phyloP scores from a whole-genome alignment of 1,140 invertebrate genomes.

The Tyrophagus putrescentiae region DNA sequence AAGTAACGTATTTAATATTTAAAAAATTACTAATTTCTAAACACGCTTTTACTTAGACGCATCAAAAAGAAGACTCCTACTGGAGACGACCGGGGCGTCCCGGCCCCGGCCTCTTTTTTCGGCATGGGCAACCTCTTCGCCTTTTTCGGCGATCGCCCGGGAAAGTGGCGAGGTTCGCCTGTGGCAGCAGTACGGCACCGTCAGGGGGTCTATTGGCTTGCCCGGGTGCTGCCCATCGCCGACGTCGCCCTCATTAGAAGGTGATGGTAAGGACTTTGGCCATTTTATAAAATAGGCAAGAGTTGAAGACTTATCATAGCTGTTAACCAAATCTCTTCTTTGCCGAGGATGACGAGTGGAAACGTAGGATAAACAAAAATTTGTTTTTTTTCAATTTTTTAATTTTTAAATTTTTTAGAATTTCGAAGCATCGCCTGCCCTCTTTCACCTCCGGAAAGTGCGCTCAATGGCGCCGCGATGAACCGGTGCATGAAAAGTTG shows the following conservation, averaged over 20 bases:
- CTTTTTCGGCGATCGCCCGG: background rate
- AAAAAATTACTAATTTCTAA: no score
- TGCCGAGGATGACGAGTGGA: slow-evolving; percentile 34
- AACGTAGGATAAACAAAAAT: no score
- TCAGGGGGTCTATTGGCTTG: slow-evolving; percentile 20
- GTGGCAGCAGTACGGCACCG: slow-evolving; percentile 11
- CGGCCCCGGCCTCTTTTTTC: slow-evolving; percentile 30
- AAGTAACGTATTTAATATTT: no score
- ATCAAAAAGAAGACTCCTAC: background rate
- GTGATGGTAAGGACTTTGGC: slow-evolving; percentile 24
- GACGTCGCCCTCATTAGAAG: slow-evolving; percentile 24
- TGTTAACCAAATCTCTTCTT: slow-evolving; percentile 1
- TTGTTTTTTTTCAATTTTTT: no score
- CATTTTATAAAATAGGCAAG: slow-evolving; percentile 23
- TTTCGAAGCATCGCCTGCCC: slow-evolving; percentile 41
- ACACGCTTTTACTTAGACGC: no score
- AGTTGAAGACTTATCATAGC: background rate
- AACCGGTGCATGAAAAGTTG: slow-evolving; percentile 8
- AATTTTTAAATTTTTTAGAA: no score
- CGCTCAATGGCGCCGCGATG: slow-evolving; percentile 35
- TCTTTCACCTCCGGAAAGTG: slow-evolving; percentile 43
- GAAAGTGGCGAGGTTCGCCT: background rate
- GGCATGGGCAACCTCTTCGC: slow-evolving; percentile 29
- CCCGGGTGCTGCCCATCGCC: slow-evolving; percentile 21
- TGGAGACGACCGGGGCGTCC: slow-evolving; percentile 26